phyloP scores from a whole-genome alignment of 1,140 invertebrate genomes.

The Ptiloglossa arizonensis region DNA sequence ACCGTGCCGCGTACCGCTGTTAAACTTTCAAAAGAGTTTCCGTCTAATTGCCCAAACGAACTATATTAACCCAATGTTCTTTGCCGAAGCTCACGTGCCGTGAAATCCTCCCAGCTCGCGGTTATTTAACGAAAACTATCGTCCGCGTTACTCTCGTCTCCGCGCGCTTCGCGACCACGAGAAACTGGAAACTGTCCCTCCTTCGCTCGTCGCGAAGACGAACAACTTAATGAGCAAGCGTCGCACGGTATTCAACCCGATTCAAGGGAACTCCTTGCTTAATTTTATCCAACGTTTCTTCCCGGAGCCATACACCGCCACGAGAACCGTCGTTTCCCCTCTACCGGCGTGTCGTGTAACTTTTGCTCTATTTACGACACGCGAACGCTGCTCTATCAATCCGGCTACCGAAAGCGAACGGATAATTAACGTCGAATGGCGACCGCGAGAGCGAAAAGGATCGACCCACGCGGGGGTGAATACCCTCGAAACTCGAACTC shows the following conservation, averaged over 20 bases:
- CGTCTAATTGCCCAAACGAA: background rate
- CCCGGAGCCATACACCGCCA: background rate
- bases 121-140: constrained; percentile 11
- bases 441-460: background rate
- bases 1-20: too few relatives aligned
- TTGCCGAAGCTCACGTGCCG: too few relatives aligned
- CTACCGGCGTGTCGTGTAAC: background rate
- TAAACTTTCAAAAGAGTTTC: background rate
- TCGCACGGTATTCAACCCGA: constrained; percentile 41
- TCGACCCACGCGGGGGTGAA: background rate
- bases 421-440: background rate
- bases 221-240: constrained; percentile 52
- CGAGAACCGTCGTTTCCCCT: background rate
- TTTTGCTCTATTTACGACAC: constrained; percentile 28
- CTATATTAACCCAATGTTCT: background rate
- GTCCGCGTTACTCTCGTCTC: background rate
- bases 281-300: constrained; percentile 48
- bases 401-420: background rate
- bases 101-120: background rate
- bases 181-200: constrained; percentile 5
- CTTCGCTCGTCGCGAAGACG: constrained; percentile 28
- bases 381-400: background rate
- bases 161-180: background rate
- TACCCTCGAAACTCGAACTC: background rate
- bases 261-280: constrained; percentile 38